Percentiles rank a stretch among this genome's conserved stretches.
phyloP scores from a whole-genome alignment of 2,888 invertebrate species.

The Chaitophorus viminalis region DNA sequence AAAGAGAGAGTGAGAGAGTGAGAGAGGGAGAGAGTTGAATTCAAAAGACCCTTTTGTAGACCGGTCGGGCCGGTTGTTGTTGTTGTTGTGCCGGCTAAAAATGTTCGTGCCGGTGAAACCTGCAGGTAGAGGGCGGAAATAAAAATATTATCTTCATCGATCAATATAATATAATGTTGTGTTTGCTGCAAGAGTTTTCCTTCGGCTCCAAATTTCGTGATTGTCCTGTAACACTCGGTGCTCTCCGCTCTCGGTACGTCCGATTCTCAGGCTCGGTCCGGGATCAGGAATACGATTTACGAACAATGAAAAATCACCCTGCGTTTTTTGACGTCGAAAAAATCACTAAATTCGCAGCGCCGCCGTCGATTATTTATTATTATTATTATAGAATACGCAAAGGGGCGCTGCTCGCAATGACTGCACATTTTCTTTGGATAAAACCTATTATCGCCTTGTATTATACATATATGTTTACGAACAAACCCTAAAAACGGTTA shows the following conservation, averaged over 20 bases:
- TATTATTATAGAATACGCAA: neutral
- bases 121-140: neutral
- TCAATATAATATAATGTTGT: constrained; percentile 19
- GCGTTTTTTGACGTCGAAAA: constrained; percentile 35
- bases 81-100: constrained; percentile 10
- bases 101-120: neutral
- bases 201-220: neutral
- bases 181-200: constrained; percentile 9
- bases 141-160: constrained; percentile 11
- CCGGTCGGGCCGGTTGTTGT: constrained; percentile 14
- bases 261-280: neutral
- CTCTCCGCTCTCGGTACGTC: neutral
- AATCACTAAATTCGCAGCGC: constrained; percentile 21
- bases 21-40: constrained; percentile 21
- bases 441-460: constrained; percentile 32
- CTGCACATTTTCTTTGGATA: constrained; percentile 23
- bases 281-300: constrained; percentile 4
- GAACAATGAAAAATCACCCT: constrained; percentile 37
- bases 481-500: constrained; percentile 35
- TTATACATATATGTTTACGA: constrained; percentile 2
- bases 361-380: constrained; percentile 31
- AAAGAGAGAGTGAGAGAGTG: constrained; percentile 1
- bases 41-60: constrained; percentile 48
- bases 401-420: neutral
- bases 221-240: neutral